Evolutionary conservation across 2,888 invertebrate species (phyloP).

Genomic region (Caradrina clavipalpis): DNA sequence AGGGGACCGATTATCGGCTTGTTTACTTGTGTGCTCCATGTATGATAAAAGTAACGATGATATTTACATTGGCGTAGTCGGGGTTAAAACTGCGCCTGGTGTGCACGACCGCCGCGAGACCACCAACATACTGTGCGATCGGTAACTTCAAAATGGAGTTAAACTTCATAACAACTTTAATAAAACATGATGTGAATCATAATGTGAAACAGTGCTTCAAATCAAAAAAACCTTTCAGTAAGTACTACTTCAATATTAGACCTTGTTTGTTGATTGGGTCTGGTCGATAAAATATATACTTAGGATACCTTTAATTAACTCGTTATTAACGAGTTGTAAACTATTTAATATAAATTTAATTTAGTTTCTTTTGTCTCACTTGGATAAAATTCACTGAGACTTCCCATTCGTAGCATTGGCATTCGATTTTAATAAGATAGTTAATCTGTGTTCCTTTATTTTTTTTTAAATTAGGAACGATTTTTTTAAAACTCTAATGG

Average conservation of each 20-base stretch:
- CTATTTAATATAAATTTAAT: too few species aligned
- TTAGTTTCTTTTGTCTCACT: too few species aligned
- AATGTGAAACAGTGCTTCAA: constrained; percentile 89
- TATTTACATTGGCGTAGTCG: constrained; percentile 81
- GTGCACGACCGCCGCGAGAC: constrained; percentile 68
- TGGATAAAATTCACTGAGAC: too few species aligned
- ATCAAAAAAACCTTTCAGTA: constrained; percentile 87
- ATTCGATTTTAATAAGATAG: not conserved
- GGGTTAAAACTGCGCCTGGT: constrained; percentile 65
- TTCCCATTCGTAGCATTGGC: too few species aligned
- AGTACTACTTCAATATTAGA: constrained; percentile 46
- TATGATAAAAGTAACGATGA: constrained; percentile 78
- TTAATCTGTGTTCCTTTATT: not conserved
- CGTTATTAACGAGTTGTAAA: too few species aligned
- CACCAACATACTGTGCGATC: constrained; percentile 46
- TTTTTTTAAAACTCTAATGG: too few species aligned
- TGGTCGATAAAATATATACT: not conserved
- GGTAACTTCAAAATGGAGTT: constrained; percentile 81
- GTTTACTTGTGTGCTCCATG: constrained; percentile 74
- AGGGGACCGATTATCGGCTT: constrained; percentile 70
- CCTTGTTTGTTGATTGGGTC: constrained; percentile 5
- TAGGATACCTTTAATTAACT: not conserved
- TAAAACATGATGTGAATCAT: constrained; percentile 88
- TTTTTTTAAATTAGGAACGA: not conserved
- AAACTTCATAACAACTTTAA: constrained; percentile 84